These are phyloP conservation scores for Euspilapteryx auroguttella DNA, from an alignment of 2,888 invertebrate genomes.

Conservation along the genomic window DNA sequence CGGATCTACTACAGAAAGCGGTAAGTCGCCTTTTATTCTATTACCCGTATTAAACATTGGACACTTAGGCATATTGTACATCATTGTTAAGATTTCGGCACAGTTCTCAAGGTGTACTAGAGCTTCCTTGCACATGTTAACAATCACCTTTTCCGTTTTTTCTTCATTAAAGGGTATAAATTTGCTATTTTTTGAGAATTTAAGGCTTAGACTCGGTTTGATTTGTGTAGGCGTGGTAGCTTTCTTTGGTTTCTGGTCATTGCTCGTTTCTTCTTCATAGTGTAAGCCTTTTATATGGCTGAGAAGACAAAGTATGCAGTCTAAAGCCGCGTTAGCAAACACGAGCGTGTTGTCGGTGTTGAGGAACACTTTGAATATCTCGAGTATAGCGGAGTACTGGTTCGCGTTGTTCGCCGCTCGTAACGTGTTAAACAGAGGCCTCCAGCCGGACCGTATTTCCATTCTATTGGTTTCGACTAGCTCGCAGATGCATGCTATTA, in stretches of 20 bases:
- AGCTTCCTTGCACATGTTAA: slow-evolving; percentile 74
- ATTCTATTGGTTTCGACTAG: slow-evolving; percentile 93
- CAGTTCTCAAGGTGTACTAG: slow-evolving; percentile 85
- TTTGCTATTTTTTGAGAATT: slow-evolving; percentile 49
- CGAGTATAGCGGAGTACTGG: slow-evolving; percentile 74
- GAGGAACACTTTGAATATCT: slow-evolving; percentile 93
- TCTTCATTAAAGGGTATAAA: slow-evolving; percentile 48
- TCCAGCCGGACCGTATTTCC: slow-evolving; percentile 95
- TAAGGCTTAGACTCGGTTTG: slow-evolving; percentile 37
- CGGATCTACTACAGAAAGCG: slow-evolving; percentile 80
- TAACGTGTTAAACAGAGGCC: slow-evolving; percentile 91
- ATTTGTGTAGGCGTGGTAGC: slow-evolving; percentile 21
- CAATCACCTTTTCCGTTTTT: slow-evolving; percentile 47
- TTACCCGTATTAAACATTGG: slow-evolving; percentile 91
- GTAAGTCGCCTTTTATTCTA: slow-evolving; percentile 75
- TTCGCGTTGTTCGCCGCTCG: slow-evolving; percentile 81
- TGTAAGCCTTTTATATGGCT: slow-evolving; percentile 74
- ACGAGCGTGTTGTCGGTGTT: slow-evolving; percentile 91
- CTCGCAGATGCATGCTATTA: slow-evolving; percentile 93
- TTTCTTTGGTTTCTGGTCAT: slow-evolving; percentile 45
- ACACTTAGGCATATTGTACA: slow-evolving; percentile 94
- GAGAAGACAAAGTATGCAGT: slow-evolving; percentile 88
- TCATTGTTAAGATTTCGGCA: slow-evolving; percentile 83
- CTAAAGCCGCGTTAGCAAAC: slow-evolving; percentile 91
- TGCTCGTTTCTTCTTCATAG: slow-evolving; percentile 50